A percentile compares a stretch with the other conserved stretches of the same genome.
Evolutionary conservation across 1,140 invertebrate species (phyloP).

Genomic region (Danaus plexippus): DNA sequence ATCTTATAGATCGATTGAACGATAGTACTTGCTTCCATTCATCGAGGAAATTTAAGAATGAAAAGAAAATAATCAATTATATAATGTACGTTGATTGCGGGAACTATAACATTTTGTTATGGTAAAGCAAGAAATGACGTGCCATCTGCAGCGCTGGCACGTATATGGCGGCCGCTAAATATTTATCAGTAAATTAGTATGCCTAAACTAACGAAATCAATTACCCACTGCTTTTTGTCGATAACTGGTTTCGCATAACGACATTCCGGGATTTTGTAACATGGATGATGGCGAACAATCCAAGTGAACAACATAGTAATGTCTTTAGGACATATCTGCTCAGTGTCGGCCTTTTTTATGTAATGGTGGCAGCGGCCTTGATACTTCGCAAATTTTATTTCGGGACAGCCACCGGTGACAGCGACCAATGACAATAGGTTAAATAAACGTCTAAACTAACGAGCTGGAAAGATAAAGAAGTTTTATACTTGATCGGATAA

Average conservation of each 20-base stretch:
- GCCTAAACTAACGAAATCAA: constrained; percentile 65
- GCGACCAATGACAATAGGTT: too few species aligned
- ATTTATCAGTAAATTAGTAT: constrained; percentile 65
- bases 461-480: too few species aligned
- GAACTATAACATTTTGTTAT: constrained; percentile 49
- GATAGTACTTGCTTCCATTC: constrained; percentile 21
- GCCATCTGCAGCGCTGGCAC: constrained; percentile 50
- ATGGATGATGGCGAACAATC: constrained; percentile 32
- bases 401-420: too few species aligned
- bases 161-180: constrained; percentile 52
- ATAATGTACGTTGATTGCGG: constrained; percentile 23
- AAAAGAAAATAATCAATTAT: constrained; percentile 26
- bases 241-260: constrained; percentile 41
- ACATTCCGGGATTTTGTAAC: constrained; percentile 46
- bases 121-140: constrained; percentile 41
- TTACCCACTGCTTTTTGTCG: constrained; percentile 50
- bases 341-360: constrained; percentile 24
- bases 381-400: constrained; percentile 21
- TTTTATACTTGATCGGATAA: too few species aligned
- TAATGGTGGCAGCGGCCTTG: constrained; percentile 19
- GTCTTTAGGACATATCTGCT: constrained; percentile 35
- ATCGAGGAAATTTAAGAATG: constrained; percentile 20
- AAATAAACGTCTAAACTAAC: too few species aligned
- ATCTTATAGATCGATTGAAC: constrained; percentile 2
- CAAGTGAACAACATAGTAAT: constrained; percentile 34